Evolutionary conservation across 2,113 vertebrate genomes (phyloP), one percentile per base, ranked within the genome.

Genomic region (Lota lota): DNA sequence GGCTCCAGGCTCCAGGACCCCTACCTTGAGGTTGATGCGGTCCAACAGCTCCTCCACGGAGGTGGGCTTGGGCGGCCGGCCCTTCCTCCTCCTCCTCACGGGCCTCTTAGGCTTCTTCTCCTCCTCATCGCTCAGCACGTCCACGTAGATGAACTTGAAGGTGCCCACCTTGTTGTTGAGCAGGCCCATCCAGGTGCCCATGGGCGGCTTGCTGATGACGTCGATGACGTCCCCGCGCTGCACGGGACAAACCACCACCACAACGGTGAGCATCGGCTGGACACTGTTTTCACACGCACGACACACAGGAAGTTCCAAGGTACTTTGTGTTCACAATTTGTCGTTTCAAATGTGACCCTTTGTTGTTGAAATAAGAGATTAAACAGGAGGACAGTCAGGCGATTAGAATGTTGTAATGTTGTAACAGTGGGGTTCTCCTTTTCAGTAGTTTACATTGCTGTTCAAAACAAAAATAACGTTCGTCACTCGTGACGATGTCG

Each of bases 131-230:
- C 81, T 94, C 66, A 99, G 90, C 66, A 99, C 96, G 0, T 99
- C 97, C 90, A 99, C 96, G 1, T 99, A 99, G 87, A 99, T 98
- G 86, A 99, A 99, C 83, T 99, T 99, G 91, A 99, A 99, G 0
- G 97, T 99, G 73, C 97, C 97, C 16, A 99, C 97, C 80, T 99
- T 99, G 88, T 99, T 99, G 89, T 97, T 97, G 74, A 99, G 70
- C 58, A 99, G 89, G 10, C 97, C 97, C 97, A 99, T 99, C 97
- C 97, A 99, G 0, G 97, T 99, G 10, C 97, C 97, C 95, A 99
- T 99, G n/a, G 97, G 97, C 0, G 97, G 97, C 76, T 99, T 99
- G 85, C 97, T 99, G 88, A 99, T 99, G 76, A 99, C 98, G 72
- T 99, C 97, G 3, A 99, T 99, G 80, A 99, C 92, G n/a, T 99